phyloP scores from a whole-genome alignment of 2,113 vertebrate species.

The Myxocyprinus asiaticus region DNA sequence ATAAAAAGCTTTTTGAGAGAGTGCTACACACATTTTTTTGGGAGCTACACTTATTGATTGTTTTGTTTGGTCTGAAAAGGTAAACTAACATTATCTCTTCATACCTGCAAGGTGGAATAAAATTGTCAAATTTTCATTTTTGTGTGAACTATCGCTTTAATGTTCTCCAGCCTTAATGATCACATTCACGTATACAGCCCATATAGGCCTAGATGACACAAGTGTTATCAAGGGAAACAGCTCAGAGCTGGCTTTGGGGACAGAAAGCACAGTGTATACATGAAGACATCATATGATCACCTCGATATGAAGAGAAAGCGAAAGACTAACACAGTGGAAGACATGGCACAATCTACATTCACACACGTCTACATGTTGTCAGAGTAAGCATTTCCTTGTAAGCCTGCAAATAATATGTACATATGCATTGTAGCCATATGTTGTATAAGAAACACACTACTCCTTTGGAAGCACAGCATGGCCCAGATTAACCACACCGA shows the following conservation, averaged over 20 bases:
- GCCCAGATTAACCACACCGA: too few species aligned
- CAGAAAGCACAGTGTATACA: slow-evolving; percentile 24
- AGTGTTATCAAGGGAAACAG: slow-evolving; percentile 26
- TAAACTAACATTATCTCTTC: too few species aligned
- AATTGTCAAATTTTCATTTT: too few species aligned
- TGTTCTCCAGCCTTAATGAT: not conserved
- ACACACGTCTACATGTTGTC: slow-evolving; percentile 47
- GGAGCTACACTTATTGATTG: too few species aligned
- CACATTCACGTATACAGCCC: slow-evolving; percentile 6
- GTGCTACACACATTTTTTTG: too few species aligned
- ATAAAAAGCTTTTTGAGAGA: not conserved
- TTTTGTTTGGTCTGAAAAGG: not conserved
- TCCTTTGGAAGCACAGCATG: too few species aligned
- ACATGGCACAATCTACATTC: slow-evolving; percentile 54
- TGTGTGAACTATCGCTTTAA: not conserved
- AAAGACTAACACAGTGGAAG: slow-evolving; percentile 29
- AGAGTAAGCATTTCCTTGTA: too few species aligned
- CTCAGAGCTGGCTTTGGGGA: slow-evolving; percentile 33
- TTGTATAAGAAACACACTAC: too few species aligned
- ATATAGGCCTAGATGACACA: not conserved
- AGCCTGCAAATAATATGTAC: too few species aligned
- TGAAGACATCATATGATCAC: not conserved
- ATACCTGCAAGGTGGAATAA: too few species aligned
- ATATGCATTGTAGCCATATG: too few species aligned
- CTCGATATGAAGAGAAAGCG: not conserved